Base-by-base conservation (phyloP, 2,113 vertebrate species). In the Struthio camelus region DNA sequence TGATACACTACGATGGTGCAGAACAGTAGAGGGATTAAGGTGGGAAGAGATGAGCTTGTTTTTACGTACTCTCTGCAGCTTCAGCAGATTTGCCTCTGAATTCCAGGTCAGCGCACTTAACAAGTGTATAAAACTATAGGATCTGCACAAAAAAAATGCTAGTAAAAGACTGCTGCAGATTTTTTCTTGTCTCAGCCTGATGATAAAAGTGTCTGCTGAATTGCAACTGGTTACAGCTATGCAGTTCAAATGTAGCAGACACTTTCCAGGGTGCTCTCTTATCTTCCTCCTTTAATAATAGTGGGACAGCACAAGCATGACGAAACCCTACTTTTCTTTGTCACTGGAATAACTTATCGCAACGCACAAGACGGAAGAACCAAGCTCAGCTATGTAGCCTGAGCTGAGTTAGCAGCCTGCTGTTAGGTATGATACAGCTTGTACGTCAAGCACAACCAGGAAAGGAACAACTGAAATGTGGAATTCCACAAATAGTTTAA, bases 401-500 rank as follows among this genome's bases (percentile, higher is more conserved):
- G 32, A 86, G n/a, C 50, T 48, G 59, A 90, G 32, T 36, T 69
- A 72, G 42, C 65, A 89, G 61, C 58, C 72, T 65, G 3, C 70
- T 61, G 1, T 13, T 71, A 66, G 36, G 56, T 36, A 62, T 3
- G 70, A 44, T 2, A 87, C 18, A 82, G 25, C 42, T 38, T 50
- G 53, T 23, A 85, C 27, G n/a, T 27, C 48, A 85, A 85, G 58
- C 50, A 46, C 3, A 14, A 62, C 22, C 11, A 67, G 46, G 67
- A 80, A 65, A 80, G 54, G 28, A 96, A 75, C 18, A 82, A 82
- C 54, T 10, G 22, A 40, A 87, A 87, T 10, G 40, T 1, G 66
- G 67, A 94, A 96, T 90, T 91, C 85, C 85, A 83, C 66, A 64
- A 88, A 86, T 78, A 91, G 5, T 91, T 95, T 59, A 36, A 90